phyloP scores from a whole-genome alignment of 2,888 invertebrate species.

The Coenonympha glycerion region DNA sequence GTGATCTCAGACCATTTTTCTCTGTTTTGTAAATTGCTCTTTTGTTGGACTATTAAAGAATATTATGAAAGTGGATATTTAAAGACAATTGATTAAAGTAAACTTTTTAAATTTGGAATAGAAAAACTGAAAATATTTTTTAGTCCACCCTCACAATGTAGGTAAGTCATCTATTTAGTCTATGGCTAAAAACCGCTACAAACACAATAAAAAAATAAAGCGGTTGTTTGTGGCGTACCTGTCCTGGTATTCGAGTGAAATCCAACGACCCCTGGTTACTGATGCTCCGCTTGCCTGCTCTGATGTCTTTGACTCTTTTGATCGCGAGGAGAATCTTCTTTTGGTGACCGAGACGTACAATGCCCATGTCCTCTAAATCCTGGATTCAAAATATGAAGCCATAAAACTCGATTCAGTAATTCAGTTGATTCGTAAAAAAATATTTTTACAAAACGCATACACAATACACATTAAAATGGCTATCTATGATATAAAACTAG shows the following conservation, averaged over 20 bases:
- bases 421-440: not conserved
- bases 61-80: constrained; percentile 42
- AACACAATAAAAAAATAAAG: constrained; percentile 46
- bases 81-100: not conserved
- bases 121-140: not conserved
- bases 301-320: constrained; percentile 95
- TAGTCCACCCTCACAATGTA: constrained; percentile 44
- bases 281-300: constrained; percentile 86
- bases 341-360: constrained; percentile 95
- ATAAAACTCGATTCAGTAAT: not conserved
- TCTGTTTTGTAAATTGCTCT: constrained; percentile 8
- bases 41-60: constrained; percentile 7
- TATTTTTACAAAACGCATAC: too few species aligned
- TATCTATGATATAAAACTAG: too few species aligned
- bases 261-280: constrained; percentile 69
- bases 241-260: constrained; percentile 65
- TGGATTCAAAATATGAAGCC: constrained; percentile 29
- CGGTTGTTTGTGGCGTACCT: constrained; percentile 56
- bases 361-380: constrained; percentile 98
- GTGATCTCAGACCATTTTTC: constrained; percentile 49
- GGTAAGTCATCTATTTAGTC: constrained; percentile 45
- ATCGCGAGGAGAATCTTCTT: constrained; percentile 98
- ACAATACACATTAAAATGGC: too few species aligned
- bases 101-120: constrained; percentile 18
- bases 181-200: constrained; percentile 69